Evolutionary conservation across 2,888 invertebrate genomes (phyloP).

Genomic region (Agonum fuliginosum): DNA sequence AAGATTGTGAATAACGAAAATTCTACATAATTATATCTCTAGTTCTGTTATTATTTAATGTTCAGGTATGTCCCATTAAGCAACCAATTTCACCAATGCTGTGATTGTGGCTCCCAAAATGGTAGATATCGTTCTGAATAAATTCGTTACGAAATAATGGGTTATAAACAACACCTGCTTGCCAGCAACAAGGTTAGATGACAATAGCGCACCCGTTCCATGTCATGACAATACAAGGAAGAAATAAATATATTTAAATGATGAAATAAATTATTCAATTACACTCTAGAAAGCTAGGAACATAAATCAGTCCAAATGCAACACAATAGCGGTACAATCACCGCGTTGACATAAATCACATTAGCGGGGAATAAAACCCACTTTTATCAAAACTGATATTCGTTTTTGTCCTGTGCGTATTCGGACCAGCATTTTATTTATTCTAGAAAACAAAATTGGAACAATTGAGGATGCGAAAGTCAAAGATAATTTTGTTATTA

Average conservation of each 20-base stretch:
- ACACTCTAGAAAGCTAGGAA: conserved; percentile 54
- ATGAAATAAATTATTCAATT: conserved; percentile 67
- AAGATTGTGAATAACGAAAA: no score
- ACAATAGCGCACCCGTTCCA: conserved; percentile 27
- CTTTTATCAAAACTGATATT: conserved; percentile 30
- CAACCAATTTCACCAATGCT: no score
- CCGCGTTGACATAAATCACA: conserved; percentile 36
- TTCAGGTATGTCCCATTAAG: no score
- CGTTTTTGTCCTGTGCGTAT: no score
- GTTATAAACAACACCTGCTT: conserved; percentile 31
- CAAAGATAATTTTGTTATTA: no score
- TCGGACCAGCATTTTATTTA: no score
- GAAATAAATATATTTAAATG: conserved; percentile 66
- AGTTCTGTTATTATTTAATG: no score
- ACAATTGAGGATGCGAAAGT: no score
- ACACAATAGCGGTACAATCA: conserved; percentile 37
- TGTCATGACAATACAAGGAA: conserved; percentile 50
- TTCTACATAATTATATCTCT: no score
- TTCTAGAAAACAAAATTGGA: no score
- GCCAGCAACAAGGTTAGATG: conserved; percentile 6
- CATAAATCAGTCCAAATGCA: conserved; percentile 64
- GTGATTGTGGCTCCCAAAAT: no score
- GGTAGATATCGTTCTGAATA: conserved; percentile 7
- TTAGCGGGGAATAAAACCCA: conserved; percentile 8
- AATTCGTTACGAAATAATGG: conserved; percentile 33